Percentiles rank a stretch among this genome's conserved stretches.
Conservation (phyloP, 2,113 vertebrate species). For the Pituophis catenifer region DNA sequence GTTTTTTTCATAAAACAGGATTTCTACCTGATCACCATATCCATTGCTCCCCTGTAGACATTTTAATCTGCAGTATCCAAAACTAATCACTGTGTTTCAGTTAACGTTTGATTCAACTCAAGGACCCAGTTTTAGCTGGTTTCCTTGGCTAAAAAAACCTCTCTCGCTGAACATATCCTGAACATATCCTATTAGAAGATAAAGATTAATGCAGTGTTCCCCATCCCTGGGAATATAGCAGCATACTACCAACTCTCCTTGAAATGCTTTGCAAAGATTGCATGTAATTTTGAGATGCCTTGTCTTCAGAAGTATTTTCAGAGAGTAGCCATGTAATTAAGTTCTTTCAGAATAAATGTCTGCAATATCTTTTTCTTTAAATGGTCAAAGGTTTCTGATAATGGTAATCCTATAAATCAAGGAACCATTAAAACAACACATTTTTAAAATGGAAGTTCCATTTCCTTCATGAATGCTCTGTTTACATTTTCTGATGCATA, state of each 20-base stretch:
- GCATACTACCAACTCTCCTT: not conserved
- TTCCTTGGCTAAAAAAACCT: not conserved
- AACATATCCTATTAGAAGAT: not conserved
- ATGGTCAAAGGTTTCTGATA: not conserved
- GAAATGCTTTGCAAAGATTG: not conserved
- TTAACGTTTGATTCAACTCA: not conserved
- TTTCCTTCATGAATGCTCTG: not conserved
- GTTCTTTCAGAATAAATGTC: not conserved
- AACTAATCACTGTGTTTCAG: not conserved
- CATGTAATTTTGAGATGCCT: not conserved
- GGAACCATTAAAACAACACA: not conserved
- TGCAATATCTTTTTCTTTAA: not conserved
- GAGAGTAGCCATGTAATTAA: not conserved
- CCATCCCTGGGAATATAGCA: not conserved
- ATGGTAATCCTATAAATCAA: constrained; percentile 1
- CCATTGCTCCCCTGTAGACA: not conserved
- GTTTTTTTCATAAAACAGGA: not conserved
- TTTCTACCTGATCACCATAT: not conserved
- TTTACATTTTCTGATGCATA: not conserved
- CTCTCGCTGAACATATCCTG: not conserved
- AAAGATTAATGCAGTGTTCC: not conserved
- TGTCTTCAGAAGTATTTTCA: not conserved
- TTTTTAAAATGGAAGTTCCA: not conserved
- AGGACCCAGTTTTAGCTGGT: not conserved
- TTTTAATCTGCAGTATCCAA: not conserved